These are phyloP conservation scores for Galeruca laticollis DNA, from an alignment of 2,888 invertebrate species.

Conservation along the genomic window DNA sequence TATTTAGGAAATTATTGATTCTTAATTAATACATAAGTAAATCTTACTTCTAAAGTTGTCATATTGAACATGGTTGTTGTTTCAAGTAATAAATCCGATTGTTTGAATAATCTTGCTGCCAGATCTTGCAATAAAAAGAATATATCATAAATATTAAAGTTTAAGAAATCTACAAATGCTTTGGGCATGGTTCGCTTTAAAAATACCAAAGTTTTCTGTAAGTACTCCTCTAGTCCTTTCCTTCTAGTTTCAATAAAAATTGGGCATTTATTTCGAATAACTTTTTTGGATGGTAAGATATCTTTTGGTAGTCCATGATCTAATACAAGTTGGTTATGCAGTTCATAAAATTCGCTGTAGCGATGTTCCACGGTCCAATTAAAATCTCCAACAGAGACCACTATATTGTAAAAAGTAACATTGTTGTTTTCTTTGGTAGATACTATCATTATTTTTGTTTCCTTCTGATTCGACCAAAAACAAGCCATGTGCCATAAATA, in stretches of 20 bases:
- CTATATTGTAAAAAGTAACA: conserved; percentile 80
- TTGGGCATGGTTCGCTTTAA: conserved; percentile 84
- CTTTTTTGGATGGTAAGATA: conserved; percentile 92
- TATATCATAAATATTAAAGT: conserved; percentile 91
- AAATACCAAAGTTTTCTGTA: conserved; percentile 81
- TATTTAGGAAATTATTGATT: background rate
- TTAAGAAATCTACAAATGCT: conserved; percentile 85
- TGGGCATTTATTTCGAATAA: conserved; percentile 90
- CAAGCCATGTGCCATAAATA: conserved; percentile 74
- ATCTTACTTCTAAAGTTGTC: conserved; percentile 80
- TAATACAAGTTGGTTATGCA: conserved; percentile 85
- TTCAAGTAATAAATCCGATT: conserved; percentile 77
- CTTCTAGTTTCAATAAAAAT: conserved; percentile 88
- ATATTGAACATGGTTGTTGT: conserved; percentile 75
- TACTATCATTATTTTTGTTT: conserved; percentile 76
- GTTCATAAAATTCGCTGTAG: conserved; percentile 90
- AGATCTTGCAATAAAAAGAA: conserved; percentile 86
- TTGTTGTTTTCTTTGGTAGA: conserved; percentile 74
- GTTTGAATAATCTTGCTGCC: conserved; percentile 81
- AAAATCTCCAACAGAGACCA: conserved; percentile 76
- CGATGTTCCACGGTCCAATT: conserved; percentile 88
- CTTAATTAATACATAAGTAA: no score
- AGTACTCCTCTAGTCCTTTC: conserved; percentile 83
- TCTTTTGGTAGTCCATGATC: conserved; percentile 88
- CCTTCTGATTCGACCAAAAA: conserved; percentile 76